phyloP scores from a whole-genome alignment of 2,888 invertebrate species.

The Netelia virgata region DNA sequence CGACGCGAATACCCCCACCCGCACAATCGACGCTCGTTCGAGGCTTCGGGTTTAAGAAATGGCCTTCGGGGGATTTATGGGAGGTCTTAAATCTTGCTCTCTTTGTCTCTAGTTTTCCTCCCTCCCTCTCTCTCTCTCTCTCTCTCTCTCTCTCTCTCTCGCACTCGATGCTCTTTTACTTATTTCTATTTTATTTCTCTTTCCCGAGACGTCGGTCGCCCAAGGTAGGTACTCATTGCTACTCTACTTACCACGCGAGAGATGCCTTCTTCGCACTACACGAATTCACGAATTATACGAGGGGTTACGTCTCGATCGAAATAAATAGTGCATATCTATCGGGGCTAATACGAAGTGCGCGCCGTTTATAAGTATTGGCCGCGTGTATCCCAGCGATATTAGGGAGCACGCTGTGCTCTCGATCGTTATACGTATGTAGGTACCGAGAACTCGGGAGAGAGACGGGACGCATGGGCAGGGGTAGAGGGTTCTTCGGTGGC shows the following conservation, averaged over 20 bases:
- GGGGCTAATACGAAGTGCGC: no score
- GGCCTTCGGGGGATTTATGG: slow-evolving; percentile 80
- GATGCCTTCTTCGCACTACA: slow-evolving; percentile 13
- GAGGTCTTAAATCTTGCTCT: slow-evolving; percentile 79
- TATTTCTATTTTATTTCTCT: slow-evolving; percentile 53
- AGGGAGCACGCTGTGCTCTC: no score
- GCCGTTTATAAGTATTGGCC: no score
- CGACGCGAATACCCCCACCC: background rate
- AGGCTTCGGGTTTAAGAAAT: slow-evolving; percentile 78
- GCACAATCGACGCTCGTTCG: slow-evolving; percentile 58
- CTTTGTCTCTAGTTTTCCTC: slow-evolving; percentile 67
- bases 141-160: slow-evolving; percentile 52
- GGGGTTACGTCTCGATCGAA: no score
- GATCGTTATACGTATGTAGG: no score
- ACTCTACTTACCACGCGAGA: slow-evolving; percentile 23
- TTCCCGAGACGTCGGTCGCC: slow-evolving; percentile 43
- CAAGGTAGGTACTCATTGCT: slow-evolving; percentile 24
- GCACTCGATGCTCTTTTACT: slow-evolving; percentile 44
- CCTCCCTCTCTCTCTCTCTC: slow-evolving; percentile 52
- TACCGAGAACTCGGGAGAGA: slow-evolving; percentile 49
- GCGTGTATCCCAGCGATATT: no score
- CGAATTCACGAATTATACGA: no score
- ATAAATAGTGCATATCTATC: no score
- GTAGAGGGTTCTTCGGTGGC: no score
- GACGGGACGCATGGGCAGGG: background rate